Evolutionary conservation across 2,797 vertebrate genomes (phyloP).

Genomic region (Xiphorhynchus erythropygius): DNA sequence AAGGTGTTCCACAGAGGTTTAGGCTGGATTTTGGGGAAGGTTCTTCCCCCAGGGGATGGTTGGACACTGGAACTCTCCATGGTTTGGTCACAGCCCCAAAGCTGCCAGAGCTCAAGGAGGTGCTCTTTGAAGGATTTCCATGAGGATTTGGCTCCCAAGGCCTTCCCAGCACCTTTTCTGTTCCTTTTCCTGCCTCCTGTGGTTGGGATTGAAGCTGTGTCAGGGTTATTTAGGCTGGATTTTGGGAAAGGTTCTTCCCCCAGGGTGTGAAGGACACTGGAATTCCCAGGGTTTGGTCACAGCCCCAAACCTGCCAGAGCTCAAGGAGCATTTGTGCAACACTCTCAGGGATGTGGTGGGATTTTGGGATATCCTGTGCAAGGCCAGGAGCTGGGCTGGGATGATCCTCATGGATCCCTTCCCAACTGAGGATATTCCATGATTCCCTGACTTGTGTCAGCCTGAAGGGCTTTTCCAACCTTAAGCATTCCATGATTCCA

Average conservation of each 20-base stretch:
- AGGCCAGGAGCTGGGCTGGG: not conserved
- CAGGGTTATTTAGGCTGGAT: not conserved
- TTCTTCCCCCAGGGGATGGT: not conserved
- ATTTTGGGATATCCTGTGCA: not conserved
- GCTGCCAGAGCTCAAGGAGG: not conserved
- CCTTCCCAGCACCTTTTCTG: not conserved
- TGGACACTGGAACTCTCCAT: not conserved
- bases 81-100: too few species aligned
- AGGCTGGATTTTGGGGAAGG: not conserved
- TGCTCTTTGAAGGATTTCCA: not conserved
- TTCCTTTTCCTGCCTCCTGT: not conserved
- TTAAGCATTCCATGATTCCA: accelerated
- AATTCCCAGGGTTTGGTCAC: not conserved
- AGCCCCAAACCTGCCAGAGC: not conserved
- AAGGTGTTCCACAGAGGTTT: not conserved
- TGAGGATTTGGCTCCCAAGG: not conserved
- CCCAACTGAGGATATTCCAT: not conserved
- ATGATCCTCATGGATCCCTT: not conserved
- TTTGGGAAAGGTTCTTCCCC: not conserved
- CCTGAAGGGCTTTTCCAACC: not conserved
- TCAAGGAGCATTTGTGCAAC: too few species aligned
- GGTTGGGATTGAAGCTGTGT: not conserved
- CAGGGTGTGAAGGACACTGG: accelerated
- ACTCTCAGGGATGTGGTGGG: too few species aligned
- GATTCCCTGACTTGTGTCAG: too few species aligned